phyloP scores from a whole-genome alignment of 1,140 invertebrate genomes.

The Nasonia giraulti region DNA sequence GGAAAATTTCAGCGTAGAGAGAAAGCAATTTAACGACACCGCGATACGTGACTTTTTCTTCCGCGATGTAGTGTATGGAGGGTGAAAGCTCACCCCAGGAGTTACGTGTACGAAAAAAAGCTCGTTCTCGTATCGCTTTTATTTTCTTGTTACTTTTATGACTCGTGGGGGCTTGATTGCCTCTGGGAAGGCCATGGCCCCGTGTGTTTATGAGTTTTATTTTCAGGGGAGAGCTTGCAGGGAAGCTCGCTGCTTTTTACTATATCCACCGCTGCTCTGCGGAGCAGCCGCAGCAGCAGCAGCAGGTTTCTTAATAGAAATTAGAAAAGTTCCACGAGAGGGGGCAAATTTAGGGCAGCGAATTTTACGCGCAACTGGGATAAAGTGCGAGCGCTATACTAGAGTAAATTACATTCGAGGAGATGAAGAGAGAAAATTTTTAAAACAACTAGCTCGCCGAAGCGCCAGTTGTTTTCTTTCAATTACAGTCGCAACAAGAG shows the following conservation, averaged over 20 bases:
- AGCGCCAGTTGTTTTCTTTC: neutral
- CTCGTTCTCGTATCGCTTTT: constrained; percentile 45
- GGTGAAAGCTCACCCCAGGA: neutral
- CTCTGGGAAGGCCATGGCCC: constrained; percentile 32
- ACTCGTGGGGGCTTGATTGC: constrained; percentile 47
- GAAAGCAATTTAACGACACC: constrained; percentile 47
- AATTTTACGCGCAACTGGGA: neutral
- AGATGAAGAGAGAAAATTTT: neutral
- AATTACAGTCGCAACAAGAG: neutral
- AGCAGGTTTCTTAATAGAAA: constrained; percentile 26
- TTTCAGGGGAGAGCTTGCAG: neutral
- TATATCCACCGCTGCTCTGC: neutral
- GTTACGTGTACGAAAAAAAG: constrained; percentile 4
- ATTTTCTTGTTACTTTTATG: constrained; percentile 53
- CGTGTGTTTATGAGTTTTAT: constrained; percentile 49
- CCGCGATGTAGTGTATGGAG: neutral
- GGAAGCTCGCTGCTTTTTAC: neutral
- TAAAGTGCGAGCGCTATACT: neutral
- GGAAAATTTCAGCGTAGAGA: neutral
- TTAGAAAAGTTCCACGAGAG: neutral
- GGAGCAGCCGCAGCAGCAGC: neutral
- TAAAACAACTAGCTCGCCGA: neutral
- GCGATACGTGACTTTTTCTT: constrained; percentile 49
- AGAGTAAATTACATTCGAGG: neutral
- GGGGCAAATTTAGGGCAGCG: neutral